Evolutionary conservation across 92 coral and sea anemone species (phyloP), one percentile per base, ranked within the genome.

Genomic region (Hydrozoanthus gracilis): DNA sequence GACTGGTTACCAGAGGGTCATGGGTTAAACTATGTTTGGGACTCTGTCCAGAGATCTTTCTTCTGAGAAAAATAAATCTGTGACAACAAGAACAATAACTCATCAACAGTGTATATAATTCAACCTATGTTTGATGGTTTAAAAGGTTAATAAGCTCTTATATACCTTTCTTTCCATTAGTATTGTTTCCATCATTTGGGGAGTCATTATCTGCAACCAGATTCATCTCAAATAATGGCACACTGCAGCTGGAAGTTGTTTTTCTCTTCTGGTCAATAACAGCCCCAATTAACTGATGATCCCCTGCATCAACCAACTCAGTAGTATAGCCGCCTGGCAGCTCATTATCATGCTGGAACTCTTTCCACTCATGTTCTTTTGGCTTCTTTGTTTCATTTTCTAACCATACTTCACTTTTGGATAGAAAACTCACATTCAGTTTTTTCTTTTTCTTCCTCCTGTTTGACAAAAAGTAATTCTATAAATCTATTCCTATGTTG

Each of bases 391-490:
- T 77, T 55, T 77, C 82, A 77, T 77, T 77, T 77, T 77, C 82
- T 10, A 55, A 8, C 6, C 4, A 14, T 15, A 11, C 71, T 78
- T 78, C 69, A 60, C 83, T 78, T 61, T 58, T 56, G 61, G 54
- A 12, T 20, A 54, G 56, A 20, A 54, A 14, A 47, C 51, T 27
- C 48, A 55, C 65, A 55, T 77, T 77, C 69, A 77, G 50, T 68
- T 77, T 77, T 55, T 77, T 77, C 69, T 77, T 77, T 54, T 77
- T 77, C 82, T 77, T 77, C 44, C 69, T 56, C 82, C 82, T 77
- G 8, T 77, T 74, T n/a, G 55, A 74, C 0, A 73, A 11, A 15
- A 1, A 73, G 39, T 0, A 0, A 0, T 27, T 27, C 2, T 2
- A 27, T 27, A 27, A 27, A 27, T 27, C 39, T 27, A 0, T 27